Percentiles rank a stretch among this genome's conserved stretches.
These are phyloP conservation scores for Amblyornis subalaris DNA, from an alignment of 2,113 vertebrate genomes.

Conservation along the genomic window DNA sequence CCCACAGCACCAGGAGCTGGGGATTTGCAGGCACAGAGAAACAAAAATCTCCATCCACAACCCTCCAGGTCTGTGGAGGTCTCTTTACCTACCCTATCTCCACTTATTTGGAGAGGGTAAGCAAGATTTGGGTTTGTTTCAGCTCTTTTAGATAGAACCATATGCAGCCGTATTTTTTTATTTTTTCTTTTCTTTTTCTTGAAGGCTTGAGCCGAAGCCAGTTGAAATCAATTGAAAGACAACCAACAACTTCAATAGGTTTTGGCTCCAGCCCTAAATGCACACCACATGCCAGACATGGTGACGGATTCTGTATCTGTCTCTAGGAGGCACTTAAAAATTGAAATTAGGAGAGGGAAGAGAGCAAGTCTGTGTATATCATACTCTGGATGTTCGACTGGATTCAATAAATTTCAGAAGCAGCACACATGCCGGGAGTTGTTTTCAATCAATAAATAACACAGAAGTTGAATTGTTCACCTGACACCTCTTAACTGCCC, in stretches of 20 bases:
- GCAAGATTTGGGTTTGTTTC: background rate
- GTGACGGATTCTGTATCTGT: slow-evolving; percentile 6
- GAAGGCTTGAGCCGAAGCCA: background rate
- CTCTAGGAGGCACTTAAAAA: slow-evolving; percentile 41
- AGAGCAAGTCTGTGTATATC: background rate
- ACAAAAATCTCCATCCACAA: background rate
- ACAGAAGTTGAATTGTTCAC: slow-evolving; percentile 28
- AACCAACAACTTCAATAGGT: background rate
- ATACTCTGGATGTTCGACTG: background rate
- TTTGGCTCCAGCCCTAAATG: slow-evolving; percentile 25
- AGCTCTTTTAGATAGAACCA: background rate
- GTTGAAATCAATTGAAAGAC: slow-evolving; percentile 32
- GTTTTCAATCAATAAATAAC: slow-evolving; percentile 55
- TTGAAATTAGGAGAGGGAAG: slow-evolving; percentile 30
- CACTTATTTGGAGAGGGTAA: background rate
- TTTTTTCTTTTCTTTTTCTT: background rate
- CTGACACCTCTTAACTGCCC: slow-evolving; percentile 17
- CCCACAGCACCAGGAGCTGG: background rate
- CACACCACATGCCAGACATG: background rate
- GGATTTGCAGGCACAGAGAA: background rate
- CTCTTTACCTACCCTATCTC: background rate
- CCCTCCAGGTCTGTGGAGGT: rapidly evolving
- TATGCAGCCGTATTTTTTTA: background rate
- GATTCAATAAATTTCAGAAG: slow-evolving; percentile 42
- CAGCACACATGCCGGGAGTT: background rate